Percentiles rank a stretch among this genome's conserved stretches.
Evolutionary conservation across 2,888 invertebrate species (phyloP).

Genomic region (Lucinisca nassula): DNA sequence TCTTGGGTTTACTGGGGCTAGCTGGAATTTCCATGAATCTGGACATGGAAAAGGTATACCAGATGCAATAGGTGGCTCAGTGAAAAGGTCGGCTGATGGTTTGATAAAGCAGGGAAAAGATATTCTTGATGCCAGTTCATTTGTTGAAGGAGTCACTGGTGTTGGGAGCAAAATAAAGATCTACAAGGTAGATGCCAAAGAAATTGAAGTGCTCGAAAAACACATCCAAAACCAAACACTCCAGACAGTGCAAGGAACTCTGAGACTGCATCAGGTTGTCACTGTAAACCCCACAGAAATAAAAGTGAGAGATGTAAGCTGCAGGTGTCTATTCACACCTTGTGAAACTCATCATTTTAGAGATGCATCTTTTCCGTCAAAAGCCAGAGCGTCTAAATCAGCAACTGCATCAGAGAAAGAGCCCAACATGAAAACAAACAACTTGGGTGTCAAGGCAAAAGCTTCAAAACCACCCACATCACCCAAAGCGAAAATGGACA

Average conservation of each 20-base stretch:
- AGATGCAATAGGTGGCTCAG: slow-evolving; percentile 80
- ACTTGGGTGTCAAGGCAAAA: not conserved
- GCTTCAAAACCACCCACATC: not conserved
- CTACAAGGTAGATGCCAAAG: not conserved
- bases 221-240: not conserved
- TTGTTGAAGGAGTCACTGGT: not conserved
- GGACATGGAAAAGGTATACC: slow-evolving; percentile 84
- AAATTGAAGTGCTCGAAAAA: not conserved
- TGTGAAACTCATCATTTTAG: not conserved
- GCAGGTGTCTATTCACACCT: slow-evolving; percentile 9
- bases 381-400: not conserved
- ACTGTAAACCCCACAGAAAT: not conserved
- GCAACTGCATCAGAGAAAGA: not conserved
- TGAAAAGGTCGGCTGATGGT: slow-evolving; percentile 75
- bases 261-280: slow-evolving; percentile 24
- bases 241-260: slow-evolving; percentile 22
- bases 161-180: not conserved
- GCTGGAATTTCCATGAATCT: slow-evolving; percentile 85
- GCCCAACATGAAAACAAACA: not conserved
- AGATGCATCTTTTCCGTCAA: not conserved
- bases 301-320: slow-evolving; percentile 23
- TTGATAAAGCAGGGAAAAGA: slow-evolving; percentile 32
- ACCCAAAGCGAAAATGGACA: not conserved
- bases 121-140: slow-evolving; percentile 4
- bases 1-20: slow-evolving; percentile 19